Evolutionary conservation across 2,113 vertebrate species (phyloP).

Genomic region (Delphinapterus leucas): DNA sequence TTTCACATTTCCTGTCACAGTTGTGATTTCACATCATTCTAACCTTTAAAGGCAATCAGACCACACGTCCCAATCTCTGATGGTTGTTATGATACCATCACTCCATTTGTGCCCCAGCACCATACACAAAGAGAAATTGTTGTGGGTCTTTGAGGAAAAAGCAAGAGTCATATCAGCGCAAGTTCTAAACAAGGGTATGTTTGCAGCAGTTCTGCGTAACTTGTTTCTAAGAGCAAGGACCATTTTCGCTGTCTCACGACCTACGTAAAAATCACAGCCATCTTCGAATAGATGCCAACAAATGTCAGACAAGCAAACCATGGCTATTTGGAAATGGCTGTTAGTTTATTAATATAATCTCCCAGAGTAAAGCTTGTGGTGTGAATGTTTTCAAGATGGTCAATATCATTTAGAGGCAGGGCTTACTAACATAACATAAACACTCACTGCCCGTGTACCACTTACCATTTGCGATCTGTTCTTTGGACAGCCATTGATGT

Average conservation of each 20-base stretch:
- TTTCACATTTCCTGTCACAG: background rate
- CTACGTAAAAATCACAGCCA: background rate
- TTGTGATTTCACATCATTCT: background rate
- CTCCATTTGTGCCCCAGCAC: background rate
- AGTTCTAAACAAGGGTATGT: background rate
- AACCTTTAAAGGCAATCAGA: background rate
- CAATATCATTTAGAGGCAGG: background rate
- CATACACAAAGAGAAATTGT: background rate
- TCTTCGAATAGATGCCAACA: slow-evolving; percentile 43
- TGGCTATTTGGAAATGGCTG: background rate
- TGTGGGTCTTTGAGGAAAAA: background rate
- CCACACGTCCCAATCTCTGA: background rate
- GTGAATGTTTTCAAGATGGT: background rate
- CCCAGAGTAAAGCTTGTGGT: background rate
- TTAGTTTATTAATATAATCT: slow-evolving; percentile 8
- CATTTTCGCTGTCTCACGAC: background rate
- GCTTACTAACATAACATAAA: background rate
- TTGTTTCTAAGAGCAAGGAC: background rate
- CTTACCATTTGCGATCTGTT: slow-evolving; percentile 99
- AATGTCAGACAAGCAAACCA: slow-evolving; percentile 24
- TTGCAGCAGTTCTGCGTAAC: background rate
- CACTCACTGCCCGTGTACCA: slow-evolving; percentile 28
- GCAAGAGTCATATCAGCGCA: fast-evolving
- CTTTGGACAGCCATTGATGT: slow-evolving; percentile 98
- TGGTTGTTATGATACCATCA: background rate